Percentiles rank a stretch among this genome's conserved stretches.
Conservation (phyloP, 2,888 invertebrate species). For the Eumacrocentrus americanus region DNA sequence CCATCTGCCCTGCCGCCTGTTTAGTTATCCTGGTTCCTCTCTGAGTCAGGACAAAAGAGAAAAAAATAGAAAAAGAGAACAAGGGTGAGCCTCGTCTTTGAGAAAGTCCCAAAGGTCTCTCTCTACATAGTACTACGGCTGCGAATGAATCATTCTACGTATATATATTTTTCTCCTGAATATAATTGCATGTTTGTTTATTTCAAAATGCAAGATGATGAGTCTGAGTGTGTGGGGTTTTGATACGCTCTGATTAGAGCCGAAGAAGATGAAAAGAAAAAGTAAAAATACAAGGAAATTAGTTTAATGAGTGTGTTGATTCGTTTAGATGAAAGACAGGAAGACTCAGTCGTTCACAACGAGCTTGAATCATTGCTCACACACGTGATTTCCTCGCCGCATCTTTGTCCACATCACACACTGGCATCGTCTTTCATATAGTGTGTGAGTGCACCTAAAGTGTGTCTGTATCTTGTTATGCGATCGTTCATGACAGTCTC, state of each 20-base stretch:
- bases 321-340: background rate
- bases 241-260: background rate
- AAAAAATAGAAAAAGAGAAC: no score
- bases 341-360: slow-evolving; percentile 3
- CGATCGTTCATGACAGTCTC: no score
- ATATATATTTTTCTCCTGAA: no score
- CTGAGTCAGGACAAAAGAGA: background rate
- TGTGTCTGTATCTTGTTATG: no score
- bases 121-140: no score
- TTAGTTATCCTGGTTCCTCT: slow-evolving; percentile 18
- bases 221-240: background rate
- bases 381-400: slow-evolving; percentile 30
- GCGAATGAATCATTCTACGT: no score
- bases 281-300: no score
- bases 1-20: slow-evolving; percentile 34
- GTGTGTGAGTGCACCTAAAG: no score
- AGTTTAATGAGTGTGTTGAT: background rate
- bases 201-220: background rate
- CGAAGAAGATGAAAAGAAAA: no score
- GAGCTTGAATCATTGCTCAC: slow-evolving; percentile 27
- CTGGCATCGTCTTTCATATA: background rate
- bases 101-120: no score
- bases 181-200: slow-evolving; percentile 21
- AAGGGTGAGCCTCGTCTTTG: no score
- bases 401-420: slow-evolving; percentile 19